phyloP scores from a whole-genome alignment of 2,797 vertebrate genomes.

The Phrynocephalus vlangalii region DNA sequence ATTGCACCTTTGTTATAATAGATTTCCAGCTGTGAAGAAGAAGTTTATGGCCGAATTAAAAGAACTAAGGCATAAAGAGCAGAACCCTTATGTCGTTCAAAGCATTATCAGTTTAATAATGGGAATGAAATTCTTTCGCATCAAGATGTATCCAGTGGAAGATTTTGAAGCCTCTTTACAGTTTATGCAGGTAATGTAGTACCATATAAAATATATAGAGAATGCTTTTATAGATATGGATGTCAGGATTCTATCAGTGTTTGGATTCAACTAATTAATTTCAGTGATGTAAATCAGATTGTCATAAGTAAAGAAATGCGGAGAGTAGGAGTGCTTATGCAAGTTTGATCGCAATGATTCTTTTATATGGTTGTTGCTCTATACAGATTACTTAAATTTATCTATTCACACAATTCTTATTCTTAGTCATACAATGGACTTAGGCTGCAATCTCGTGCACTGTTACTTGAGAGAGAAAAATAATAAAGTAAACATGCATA shows the following conservation, averaged over 20 bases:
- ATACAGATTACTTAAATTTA: neutral
- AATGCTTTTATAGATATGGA: neutral
- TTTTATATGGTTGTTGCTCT: neutral
- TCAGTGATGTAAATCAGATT: neutral
- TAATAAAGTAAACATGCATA: neutral
- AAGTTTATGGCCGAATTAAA: conserved; percentile 98
- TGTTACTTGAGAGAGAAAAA: neutral
- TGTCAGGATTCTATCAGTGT: neutral
- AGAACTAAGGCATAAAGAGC: conserved; percentile 96
- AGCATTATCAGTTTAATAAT: conserved; percentile 99
- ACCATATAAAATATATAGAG: neutral
- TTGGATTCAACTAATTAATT: neutral
- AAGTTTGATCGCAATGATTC: neutral
- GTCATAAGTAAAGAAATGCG: neutral
- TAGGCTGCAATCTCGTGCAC: neutral
- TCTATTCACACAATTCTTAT: neutral
- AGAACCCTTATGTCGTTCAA: conserved; percentile 93
- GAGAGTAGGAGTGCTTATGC: neutral
- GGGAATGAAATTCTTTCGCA: conserved; percentile 99
- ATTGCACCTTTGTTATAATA: conserved; percentile 64
- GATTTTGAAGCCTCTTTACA: conserved; percentile 99
- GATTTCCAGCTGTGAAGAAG: conserved; percentile 97
- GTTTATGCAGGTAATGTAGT: conserved; percentile 94
- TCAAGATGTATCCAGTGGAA: conserved; percentile 99
- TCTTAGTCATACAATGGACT: neutral